Evolutionary conservation across 2,888 invertebrate genomes (phyloP), one percentile per base, ranked within the genome.

Genomic region (Orchestes rusci): DNA sequence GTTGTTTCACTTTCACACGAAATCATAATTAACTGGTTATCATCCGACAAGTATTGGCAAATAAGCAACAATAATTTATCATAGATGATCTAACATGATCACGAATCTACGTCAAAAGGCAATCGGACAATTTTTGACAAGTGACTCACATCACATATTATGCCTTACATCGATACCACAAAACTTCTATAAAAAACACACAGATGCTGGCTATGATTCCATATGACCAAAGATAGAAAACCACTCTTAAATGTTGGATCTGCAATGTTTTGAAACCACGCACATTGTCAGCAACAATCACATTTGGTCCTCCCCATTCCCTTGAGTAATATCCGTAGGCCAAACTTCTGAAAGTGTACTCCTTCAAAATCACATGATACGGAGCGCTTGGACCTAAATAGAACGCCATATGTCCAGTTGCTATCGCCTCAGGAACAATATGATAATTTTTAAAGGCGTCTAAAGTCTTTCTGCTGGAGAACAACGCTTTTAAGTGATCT

Each of bases 321-420:
- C 27, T 43, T 5, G 43, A 37, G 12, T 12, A 16, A 36, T 20
- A 31, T 20, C 43, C 43, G 32, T 23, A 31, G 5, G 43, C 37
- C 17, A 37, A 23, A 31, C 31, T 31, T 37, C 16, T 36, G 2
- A 43, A 31, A 23, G 32, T 30, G 16, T 32, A 16, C 3, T 30
- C 16, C 13, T 37, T 43, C 10, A 43, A 8, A 20, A 19, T 23
- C 13, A 31, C 30, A n/a, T 37, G 17, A 19, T 43, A 43, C 3
- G 43, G 43, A 20, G 31, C 16, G 27, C 13, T 20, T 2, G 16
- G 15, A 3, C 31, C 12, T 4, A 43, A 5, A 12, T 19, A 23
- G 10, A 30, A 23, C 8, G 16, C 31, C 16, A 37, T 20, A 16
- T 31, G 38, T 5, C n/a, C 23, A n/a, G 36, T 37, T n/a, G 37